Evolutionary conservation across 1,140 invertebrate species (phyloP).

Genomic region (Arion vulgaris): DNA sequence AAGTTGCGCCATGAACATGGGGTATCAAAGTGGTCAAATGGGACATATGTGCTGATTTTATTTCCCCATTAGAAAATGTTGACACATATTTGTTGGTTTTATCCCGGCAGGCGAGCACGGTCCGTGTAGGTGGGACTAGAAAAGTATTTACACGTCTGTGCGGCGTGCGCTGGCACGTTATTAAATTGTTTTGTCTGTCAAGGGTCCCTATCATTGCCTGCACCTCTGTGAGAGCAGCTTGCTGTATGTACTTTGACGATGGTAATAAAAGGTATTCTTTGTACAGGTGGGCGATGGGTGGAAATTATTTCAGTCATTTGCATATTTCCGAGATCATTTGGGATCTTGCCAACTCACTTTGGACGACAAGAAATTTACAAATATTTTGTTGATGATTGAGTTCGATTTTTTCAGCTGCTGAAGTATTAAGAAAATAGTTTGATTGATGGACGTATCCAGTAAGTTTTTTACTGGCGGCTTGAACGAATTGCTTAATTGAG

Average conservation of each 20-base stretch:
- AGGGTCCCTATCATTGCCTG: constrained; percentile 4
- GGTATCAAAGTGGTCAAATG: neutral
- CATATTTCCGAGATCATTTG: neutral
- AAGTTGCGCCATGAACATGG: neutral
- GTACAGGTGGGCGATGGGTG: neutral
- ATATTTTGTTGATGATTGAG: neutral
- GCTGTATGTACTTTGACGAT: neutral
- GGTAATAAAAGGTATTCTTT: neutral
- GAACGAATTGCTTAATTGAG: too few species aligned
- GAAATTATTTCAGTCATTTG: neutral
- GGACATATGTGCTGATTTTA: neutral
- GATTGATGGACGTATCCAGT: too few species aligned
- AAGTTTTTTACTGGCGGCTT: too few species aligned
- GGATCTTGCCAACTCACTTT: neutral
- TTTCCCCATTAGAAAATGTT: neutral
- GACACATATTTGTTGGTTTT: constrained; percentile 17
- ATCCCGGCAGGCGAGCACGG: neutral
- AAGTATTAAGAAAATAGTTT: too few species aligned
- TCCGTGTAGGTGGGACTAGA: neutral
- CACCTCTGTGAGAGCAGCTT: neutral
- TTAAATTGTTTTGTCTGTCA: constrained; percentile 13
- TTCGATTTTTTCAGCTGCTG: neutral
- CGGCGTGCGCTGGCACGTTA: neutral
- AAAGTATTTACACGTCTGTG: constrained; percentile 6
- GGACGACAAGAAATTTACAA: neutral